Evolutionary conservation across 2,888 invertebrate genomes (phyloP).

Genomic region (Thumatha senex): DNA sequence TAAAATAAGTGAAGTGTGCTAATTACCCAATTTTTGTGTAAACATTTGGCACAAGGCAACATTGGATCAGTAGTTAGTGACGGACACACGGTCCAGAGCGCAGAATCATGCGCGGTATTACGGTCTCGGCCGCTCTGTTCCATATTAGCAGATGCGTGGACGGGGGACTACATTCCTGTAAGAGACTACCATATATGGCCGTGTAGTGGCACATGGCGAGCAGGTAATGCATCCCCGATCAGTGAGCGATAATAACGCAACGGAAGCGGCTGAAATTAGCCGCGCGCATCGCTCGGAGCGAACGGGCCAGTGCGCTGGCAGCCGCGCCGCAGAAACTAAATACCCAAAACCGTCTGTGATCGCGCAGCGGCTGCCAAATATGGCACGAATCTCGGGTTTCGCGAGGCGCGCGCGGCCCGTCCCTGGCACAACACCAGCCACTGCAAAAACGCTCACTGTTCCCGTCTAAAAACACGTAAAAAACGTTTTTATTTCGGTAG

Average conservation of each 20-base stretch:
- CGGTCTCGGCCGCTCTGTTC: slow-evolving; percentile 12
- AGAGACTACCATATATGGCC: slow-evolving; percentile 51
- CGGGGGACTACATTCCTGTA: slow-evolving; percentile 22
- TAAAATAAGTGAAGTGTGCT: slow-evolving; percentile 23
- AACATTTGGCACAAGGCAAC: slow-evolving; percentile 2
- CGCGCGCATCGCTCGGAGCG: slow-evolving; percentile 51
- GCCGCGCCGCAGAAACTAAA: slow-evolving; percentile 67
- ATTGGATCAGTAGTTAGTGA: background rate
- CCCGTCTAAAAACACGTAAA: slow-evolving; percentile 81
- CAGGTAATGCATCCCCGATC: slow-evolving; percentile 52
- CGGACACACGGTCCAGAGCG: slow-evolving; percentile 4
- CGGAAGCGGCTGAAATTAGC: slow-evolving; percentile 63
- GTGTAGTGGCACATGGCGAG: slow-evolving; percentile 20
- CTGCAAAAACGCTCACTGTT: slow-evolving; percentile 70
- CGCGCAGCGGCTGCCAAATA: slow-evolving; percentile 75
- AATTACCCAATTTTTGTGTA: slow-evolving; percentile 19
- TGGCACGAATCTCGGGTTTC: slow-evolving; percentile 81
- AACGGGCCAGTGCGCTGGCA: slow-evolving; percentile 40
- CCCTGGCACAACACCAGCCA: slow-evolving; percentile 63
- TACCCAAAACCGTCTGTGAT: slow-evolving; percentile 73
- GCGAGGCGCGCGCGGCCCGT: slow-evolving; percentile 58
- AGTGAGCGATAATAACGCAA: slow-evolving; percentile 43
- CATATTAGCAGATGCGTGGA: slow-evolving; percentile 8
- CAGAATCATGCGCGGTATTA: background rate
- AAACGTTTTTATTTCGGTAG: slow-evolving; percentile 80